These are phyloP conservation scores for Mesorhabditis belari DNA, from an alignment of 2,888 invertebrate genomes.

Conservation along the genomic window DNA sequence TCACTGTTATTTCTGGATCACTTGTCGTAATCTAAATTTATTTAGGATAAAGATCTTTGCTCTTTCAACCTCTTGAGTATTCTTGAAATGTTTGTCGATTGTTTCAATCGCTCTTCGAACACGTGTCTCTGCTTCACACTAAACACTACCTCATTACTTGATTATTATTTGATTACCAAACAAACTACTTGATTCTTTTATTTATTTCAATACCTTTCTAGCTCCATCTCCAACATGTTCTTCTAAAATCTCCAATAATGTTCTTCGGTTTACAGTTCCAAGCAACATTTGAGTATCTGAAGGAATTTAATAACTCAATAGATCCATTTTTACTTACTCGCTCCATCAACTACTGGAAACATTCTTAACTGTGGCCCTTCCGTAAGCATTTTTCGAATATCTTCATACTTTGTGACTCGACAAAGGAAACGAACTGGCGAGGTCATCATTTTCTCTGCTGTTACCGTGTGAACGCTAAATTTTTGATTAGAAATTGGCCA, in stretches of 20 bases:
- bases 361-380: constrained; percentile 70
- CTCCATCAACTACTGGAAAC: constrained; percentile 81
- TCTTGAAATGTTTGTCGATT: constrained; percentile 48
- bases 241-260: constrained; percentile 33
- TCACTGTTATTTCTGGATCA: not conserved
- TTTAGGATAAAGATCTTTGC: not conserved
- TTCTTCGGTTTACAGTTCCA: constrained; percentile 46
- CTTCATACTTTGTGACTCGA: constrained; percentile 75
- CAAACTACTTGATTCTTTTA: no score
- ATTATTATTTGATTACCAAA: no score
- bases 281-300: constrained; percentile 45
- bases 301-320: constrained; percentile 1
- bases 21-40: not conserved
- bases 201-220: constrained; percentile 24
- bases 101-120: constrained; percentile 46
- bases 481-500: not conserved
- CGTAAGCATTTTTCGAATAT: constrained; percentile 71
- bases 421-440: constrained; percentile 57
- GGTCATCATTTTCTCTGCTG: constrained; percentile 93
- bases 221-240: constrained; percentile 42
- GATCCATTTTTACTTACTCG: constrained; percentile 2
- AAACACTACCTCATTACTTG: not conserved
- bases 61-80: constrained; percentile 19
- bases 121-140: constrained; percentile 39
- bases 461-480: constrained; percentile 43